Evolutionary conservation across 2,113 vertebrate species (phyloP), one percentile per base, ranked within the genome.

Genomic region (Gobius niger): DNA sequence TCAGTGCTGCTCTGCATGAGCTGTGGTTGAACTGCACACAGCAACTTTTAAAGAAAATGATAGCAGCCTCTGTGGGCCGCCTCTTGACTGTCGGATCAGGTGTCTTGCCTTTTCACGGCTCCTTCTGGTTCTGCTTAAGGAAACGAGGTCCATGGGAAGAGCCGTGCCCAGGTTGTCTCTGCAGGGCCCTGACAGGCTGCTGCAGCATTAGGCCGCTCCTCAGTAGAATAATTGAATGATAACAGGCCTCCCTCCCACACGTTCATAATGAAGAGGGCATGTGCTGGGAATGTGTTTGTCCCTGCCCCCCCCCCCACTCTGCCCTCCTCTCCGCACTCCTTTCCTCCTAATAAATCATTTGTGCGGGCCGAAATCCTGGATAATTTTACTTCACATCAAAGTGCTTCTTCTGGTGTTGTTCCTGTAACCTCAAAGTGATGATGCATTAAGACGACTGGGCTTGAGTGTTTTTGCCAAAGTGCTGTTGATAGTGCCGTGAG

Each of bases 151-250:
- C 92, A 91, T 93, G 92, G 92, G 86, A 94, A 93, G 79, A 91
- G 87, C 81, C 95, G 86, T 72, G 82, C 92, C 87, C 87, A 91
- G 90, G 92, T 88, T 88, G 91, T 93, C 92, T 88, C 91, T 88
- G 93, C 94, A 95, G 88, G 90, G 79, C 88, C 90, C 78, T 93
- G 93, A 93, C 92, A 94, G 92, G 24, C 24, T 34, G 91, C 90
- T 93, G 93, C 92, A 94, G 94, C 93, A 94, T 93, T 92, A 95
- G 86, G 83, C 82, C 87, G 84, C 90, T 92, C 84, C 90, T 91
- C 92, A 92, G 90, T 88, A 54, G 18, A 85, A 91, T 92, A 95
- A 94, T 93, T 93, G 93, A 96, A 93, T 92, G 89, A 92, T 93
- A 88, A 81, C 70, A 77, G 74, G 86, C 83, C 75, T 75, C 76